Conservation (phyloP, 2,113 vertebrate genomes). For the Gallinago media region DNA sequence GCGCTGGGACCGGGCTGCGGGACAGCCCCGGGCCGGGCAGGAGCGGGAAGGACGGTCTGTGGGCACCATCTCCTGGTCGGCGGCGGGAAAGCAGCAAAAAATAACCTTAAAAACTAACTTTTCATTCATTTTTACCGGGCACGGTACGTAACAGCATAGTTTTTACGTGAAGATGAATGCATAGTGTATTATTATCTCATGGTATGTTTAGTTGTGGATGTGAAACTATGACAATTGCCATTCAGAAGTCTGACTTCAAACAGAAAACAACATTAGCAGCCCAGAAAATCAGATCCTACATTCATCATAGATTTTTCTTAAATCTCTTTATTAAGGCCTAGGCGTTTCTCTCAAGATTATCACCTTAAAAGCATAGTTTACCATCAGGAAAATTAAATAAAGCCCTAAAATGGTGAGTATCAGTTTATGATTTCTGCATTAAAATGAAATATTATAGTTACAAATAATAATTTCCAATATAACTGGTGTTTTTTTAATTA, state of each 20-base stretch:
- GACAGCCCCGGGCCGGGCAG: not conserved
- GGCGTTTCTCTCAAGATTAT: not conserved
- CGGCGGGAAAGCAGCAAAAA: not conserved
- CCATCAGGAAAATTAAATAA: not conserved
- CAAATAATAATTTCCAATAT: not conserved
- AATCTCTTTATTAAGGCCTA: not conserved
- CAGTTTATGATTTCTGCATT: not conserved
- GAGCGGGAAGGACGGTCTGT: not conserved
- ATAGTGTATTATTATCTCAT: accelerated
- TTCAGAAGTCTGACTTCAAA: not conserved
- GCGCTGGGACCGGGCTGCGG: not conserved
- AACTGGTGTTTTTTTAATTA: not conserved
- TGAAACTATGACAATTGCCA: accelerated
- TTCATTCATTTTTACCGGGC: accelerated
- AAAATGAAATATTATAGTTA: not conserved
- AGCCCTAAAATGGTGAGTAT: not conserved
- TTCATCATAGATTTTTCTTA: not conserved
- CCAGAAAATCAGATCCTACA: not conserved
- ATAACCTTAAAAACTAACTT: accelerated
- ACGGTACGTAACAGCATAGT: accelerated
- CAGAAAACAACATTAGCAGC: accelerated
- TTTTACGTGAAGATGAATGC: not conserved
- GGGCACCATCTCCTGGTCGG: not conserved
- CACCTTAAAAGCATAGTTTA: not conserved
- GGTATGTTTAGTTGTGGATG: accelerated